phyloP scores from a whole-genome alignment of 2,113 vertebrate species.

The Cebus imitator region DNA sequence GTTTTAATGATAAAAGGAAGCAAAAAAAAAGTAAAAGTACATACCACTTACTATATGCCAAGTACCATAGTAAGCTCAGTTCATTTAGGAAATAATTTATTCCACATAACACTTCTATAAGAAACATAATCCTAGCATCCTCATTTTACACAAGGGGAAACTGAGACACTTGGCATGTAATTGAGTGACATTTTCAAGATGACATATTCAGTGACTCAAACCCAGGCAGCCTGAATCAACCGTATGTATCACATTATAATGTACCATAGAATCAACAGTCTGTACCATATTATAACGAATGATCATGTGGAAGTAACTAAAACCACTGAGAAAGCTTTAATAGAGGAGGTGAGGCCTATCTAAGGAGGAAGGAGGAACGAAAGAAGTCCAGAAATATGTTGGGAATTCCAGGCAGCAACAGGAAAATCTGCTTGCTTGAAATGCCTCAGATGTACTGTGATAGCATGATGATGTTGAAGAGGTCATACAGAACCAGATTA shows the following conservation, averaged over 20 bases:
- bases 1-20: neutral
- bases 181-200: neutral
- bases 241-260: neutral
- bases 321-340: neutral
- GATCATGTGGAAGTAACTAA: neutral
- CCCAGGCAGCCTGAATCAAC: neutral
- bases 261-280: neutral
- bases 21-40: neutral
- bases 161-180: neutral
- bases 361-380: neutral
- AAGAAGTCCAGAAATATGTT: neutral
- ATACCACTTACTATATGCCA: neutral
- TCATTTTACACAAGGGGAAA: neutral
- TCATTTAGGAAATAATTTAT: neutral
- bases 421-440: neutral
- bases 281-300: neutral
- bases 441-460: accelerated
- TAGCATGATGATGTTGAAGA: neutral
- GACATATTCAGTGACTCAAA: neutral
- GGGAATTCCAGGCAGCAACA: neutral
- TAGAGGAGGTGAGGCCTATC: neutral
- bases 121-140: neutral
- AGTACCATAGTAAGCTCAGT: neutral
- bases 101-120: neutral
- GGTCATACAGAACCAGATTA: neutral